Evolutionary conservation across 2,797 vertebrate species (phyloP), one percentile per base, ranked within the genome.

Genomic region (Poeciliopsis paucimaculata): DNA sequence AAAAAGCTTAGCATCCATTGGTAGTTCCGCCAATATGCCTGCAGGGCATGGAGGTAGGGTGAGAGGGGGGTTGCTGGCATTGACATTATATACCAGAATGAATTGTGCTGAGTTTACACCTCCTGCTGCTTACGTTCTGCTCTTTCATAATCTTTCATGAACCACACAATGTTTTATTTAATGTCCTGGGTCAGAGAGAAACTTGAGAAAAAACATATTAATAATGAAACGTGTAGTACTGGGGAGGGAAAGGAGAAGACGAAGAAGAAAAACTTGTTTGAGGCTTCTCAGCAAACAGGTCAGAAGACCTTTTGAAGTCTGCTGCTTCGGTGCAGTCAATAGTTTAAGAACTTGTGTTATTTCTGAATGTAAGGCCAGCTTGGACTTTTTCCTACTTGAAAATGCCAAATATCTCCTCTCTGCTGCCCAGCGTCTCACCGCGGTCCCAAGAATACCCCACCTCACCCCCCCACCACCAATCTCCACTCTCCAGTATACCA

Each of bases 1-100:
- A 98, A 98, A 98, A 98, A 98, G 97, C 98, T 97, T 97, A 97
- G 97, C 97, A 97, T 98, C 98, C 96, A 98, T 98, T 98, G 98
- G 98, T 97, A 94, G 91, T 97, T 97, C 96, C 96, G 96, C 97
- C 97, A 97, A 98, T 98, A 97, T 96, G 97, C 97, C 98, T 96
- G 91, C 95, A 95, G 97, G 98, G 96, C 95, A 94, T 94, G 92
- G 91, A 94, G 93, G 93, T 94, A 92, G 92, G 90, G 93, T 94
- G 93, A 92, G 91, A 87, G 90, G 92, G 92, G 93, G 88, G 91
- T 96, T 97, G 96, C 97, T 96, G 96, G 97, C 97, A 96, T 92
- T 96, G 97, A 97, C 97, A 98, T 97, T 97, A 97, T 97, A 97
- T 95, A 96, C 97, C 96, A 97, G 95, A 97, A 96, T 95, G 96